Evolutionary conservation across 2,797 vertebrate species (phyloP).

Genomic region (Ataeniobius toweri): DNA sequence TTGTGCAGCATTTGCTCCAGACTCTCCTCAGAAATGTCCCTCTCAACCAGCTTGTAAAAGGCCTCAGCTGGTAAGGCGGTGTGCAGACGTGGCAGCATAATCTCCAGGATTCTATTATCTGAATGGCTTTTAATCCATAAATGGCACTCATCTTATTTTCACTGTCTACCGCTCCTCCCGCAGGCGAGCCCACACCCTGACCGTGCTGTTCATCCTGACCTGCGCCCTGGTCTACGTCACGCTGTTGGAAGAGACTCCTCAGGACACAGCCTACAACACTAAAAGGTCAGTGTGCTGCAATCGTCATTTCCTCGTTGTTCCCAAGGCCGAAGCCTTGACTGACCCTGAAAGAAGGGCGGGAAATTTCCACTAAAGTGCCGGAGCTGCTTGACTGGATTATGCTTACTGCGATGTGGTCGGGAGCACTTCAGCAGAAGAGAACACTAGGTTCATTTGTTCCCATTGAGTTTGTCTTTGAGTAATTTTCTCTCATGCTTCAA

Average conservation of each 20-base stretch:
- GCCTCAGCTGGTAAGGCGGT: neutral
- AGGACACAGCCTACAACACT: conserved; percentile 95
- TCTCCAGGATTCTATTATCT: neutral
- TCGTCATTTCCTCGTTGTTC: conserved; percentile 8
- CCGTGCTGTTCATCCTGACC: conserved; percentile 95
- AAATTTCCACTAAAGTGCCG: conserved; percentile 1
- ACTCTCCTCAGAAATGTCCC: neutral
- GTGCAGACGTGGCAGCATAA: neutral
- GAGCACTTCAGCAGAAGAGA: conserved; percentile 3
- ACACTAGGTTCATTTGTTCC: neutral
- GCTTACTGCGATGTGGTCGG: neutral
- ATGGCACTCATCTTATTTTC: neutral
- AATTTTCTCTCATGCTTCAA: neutral
- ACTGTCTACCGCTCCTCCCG: conserved; percentile 30
- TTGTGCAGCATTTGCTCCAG: neutral
- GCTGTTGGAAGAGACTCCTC: conserved; percentile 94
- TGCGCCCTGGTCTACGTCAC: conserved; percentile 95
- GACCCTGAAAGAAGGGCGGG: neutral
- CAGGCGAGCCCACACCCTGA: conserved; percentile 96
- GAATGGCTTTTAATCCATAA: neutral
- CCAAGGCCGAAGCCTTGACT: conserved; percentile 6
- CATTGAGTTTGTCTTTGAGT: neutral
- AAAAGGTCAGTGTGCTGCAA: conserved; percentile 85
- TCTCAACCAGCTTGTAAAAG: neutral
- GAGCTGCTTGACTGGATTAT: neutral